phyloP scores from a whole-genome alignment of 2,888 invertebrate species.

The Troglohyphantes excavatus region DNA sequence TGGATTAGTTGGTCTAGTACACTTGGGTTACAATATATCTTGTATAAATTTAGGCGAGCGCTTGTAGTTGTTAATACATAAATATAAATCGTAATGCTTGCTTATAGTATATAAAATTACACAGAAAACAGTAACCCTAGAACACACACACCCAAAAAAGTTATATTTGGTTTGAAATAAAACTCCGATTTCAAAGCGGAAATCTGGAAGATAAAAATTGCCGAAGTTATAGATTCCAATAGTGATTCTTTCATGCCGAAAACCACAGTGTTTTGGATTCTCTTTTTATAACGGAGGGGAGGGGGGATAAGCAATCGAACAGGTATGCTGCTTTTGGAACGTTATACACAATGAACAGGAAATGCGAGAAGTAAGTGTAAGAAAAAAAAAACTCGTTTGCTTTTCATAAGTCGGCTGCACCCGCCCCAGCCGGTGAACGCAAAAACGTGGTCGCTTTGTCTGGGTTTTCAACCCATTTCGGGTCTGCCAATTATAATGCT shows the following conservation, averaged over 20 bases:
- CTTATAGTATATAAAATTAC: too few relatives aligned
- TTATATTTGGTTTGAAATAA: too few relatives aligned
- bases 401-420: constrained; percentile 42
- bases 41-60: too few relatives aligned
- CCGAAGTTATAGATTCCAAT: not conserved
- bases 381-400: constrained; percentile 65
- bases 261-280: not conserved
- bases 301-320: constrained; percentile 44
- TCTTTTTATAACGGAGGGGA: constrained; percentile 65
- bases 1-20: too few relatives aligned
- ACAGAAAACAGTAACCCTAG: too few relatives aligned
- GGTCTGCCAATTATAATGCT: constrained; percentile 24
- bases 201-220: not conserved
- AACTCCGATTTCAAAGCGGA: not conserved
- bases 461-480: not conserved
- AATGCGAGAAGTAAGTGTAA: constrained; percentile 69
- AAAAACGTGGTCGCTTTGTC: constrained; percentile 1
- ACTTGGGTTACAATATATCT: too few relatives aligned
- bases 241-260: not conserved
- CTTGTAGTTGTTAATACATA: too few relatives aligned
- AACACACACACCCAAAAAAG: too few relatives aligned
- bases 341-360: constrained; percentile 72
- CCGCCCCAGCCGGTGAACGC: constrained; percentile 22
- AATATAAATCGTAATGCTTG: too few relatives aligned
- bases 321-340: constrained; percentile 30